Base-by-base conservation (phyloP, 2,888 invertebrate genomes). In the Eupelmus urozonus region DNA sequence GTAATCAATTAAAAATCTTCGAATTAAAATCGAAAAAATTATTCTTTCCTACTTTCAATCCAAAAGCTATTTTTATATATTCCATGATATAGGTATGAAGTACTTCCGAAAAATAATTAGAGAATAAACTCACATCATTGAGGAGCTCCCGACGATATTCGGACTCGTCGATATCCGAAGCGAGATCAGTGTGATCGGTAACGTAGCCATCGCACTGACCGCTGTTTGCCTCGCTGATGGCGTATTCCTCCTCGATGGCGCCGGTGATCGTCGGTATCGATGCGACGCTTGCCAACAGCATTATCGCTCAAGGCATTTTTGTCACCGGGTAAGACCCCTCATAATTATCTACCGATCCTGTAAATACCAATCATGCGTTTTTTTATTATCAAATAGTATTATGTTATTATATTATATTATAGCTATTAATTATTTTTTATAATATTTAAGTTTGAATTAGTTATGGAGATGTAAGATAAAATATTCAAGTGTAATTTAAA, bases 181-280 rank as follows among this genome's bases (percentile, higher is more conserved):
- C 95, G 70, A 95, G 92, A 88, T 95, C 95, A 23, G 95, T 95
- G 85, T 95, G 95, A 88, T 95, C 95, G 69, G 95, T 95, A 86
- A 95, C 94, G 87, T 95, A 95, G 81, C 89, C 89, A 85, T 89
- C 89, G 81, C 85, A 88, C 67, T 85, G 86, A 72, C 85, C 87
- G 79, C 89, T 88, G 80, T 88, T 87, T 16, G 87, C 87, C 80
- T 88, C 88, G 81, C 88, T 89, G 69, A 86, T 86, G 72, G 87
- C 86, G 75, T 88, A 87, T 75, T 88, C 88, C 82, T 88, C 87
- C 79, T 89, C 88, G 81, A 89, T 87, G 78, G 87, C 83, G 79
- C 87, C 89, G 79, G 89, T 86, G 82, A 89, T 89, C 80, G 89
- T 89, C 85, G 87, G 87, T 86, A 89, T 89, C 80, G 89, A 88